Evolutionary conservation across 2,113 vertebrate species (phyloP).

Genomic region (Brevimyrus niger): DNA sequence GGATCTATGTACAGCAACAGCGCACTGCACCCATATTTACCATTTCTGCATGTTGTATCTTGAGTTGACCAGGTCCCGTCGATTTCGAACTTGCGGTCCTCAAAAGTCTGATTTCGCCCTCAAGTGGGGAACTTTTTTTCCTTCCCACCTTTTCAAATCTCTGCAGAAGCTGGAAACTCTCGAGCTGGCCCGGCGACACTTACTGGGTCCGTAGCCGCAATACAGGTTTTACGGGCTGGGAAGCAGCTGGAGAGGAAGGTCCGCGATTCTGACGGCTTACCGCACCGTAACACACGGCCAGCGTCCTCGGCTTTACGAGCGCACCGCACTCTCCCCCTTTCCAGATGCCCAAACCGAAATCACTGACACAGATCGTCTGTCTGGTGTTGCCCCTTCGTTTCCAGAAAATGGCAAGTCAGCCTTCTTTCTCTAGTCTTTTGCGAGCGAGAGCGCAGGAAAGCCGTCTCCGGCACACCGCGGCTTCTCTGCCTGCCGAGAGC

Average conservation of each 20-base stretch:
- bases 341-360: slow-evolving; percentile 31
- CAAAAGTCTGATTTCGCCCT: slow-evolving; percentile 64
- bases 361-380: slow-evolving; percentile 35
- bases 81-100: slow-evolving; percentile 50
- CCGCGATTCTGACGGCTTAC: slow-evolving; percentile 16
- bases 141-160: slow-evolving; percentile 32
- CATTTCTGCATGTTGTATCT: slow-evolving; percentile 69
- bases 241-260: slow-evolving; percentile 10
- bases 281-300: slow-evolving; percentile 35
- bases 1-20: neutral
- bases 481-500: slow-evolving; percentile 45
- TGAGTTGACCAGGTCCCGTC: slow-evolving; percentile 51
- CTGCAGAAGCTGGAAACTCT: slow-evolving; percentile 25
- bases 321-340: slow-evolving; percentile 33
- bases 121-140: slow-evolving; percentile 61
- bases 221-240: slow-evolving; percentile 21
- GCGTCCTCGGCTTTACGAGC: slow-evolving; percentile 36
- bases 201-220: slow-evolving; percentile 15
- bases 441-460: neutral
- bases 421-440: slow-evolving; percentile 28
- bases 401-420: slow-evolving; percentile 39
- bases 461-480: slow-evolving; percentile 31
- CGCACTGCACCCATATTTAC: slow-evolving; percentile 52
- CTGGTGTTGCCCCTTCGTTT: slow-evolving; percentile 40
- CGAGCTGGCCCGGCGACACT: slow-evolving; percentile 26